phyloP scores from a whole-genome alignment of 2,888 invertebrate genomes.

The Brachyptera putata region DNA sequence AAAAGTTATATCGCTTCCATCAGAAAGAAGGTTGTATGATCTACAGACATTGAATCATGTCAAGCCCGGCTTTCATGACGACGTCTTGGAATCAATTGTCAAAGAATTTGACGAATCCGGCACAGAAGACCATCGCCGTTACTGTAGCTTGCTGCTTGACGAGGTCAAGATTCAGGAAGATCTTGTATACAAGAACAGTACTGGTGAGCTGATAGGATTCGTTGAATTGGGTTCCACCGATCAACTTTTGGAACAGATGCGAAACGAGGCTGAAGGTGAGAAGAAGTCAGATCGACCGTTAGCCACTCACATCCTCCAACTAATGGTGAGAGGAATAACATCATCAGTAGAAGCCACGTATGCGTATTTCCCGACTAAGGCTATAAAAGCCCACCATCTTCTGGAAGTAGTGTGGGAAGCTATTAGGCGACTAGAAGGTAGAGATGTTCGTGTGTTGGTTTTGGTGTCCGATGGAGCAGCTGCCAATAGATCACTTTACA shows the following conservation, averaged over 20 bases:
- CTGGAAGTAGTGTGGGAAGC: neutral
- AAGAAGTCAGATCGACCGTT: neutral
- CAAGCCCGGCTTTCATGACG: neutral
- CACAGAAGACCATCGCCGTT: neutral
- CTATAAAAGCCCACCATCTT: neutral
- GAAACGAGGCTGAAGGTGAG: neutral
- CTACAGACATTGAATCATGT: neutral
- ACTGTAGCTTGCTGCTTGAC: neutral
- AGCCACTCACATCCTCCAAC: constrained; percentile 5
- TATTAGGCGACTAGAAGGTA: neutral
- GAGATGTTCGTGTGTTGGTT: neutral
- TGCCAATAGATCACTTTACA: neutral
- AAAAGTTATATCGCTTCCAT: neutral
- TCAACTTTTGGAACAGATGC: neutral
- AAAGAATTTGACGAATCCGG: neutral
- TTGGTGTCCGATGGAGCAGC: constrained; percentile 1
- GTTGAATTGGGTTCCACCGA: neutral
- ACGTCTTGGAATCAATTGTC: neutral
- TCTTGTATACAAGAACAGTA: neutral
- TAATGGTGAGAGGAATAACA: neutral
- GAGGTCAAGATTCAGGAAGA: constrained; percentile 8
- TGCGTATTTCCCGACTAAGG: neutral
- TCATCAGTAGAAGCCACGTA: neutral
- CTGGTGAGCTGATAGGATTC: constrained; percentile 4
- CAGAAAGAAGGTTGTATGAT: neutral